Evolutionary conservation across 2,888 invertebrate genomes (phyloP).

Genomic region (Hartigia nigra): DNA sequence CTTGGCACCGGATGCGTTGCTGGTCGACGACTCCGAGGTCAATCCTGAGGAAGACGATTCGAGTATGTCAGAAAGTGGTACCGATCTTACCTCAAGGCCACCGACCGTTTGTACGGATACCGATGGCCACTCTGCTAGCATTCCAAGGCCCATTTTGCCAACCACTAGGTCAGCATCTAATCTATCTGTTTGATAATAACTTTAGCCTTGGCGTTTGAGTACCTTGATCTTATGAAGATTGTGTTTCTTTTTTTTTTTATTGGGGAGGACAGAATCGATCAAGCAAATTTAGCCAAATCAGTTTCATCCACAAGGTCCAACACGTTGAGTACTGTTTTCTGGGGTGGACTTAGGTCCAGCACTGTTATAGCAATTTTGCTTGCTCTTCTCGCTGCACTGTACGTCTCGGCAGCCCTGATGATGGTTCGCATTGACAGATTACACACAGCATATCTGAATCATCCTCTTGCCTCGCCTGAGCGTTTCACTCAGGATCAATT

Average conservation of each 20-base stretch:
- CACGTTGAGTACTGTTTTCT: background rate
- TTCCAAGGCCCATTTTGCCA: conserved; percentile 47
- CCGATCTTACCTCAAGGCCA: conserved; percentile 60
- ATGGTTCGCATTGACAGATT: conserved; percentile 61
- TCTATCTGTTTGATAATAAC: background rate
- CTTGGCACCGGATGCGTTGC: conserved; percentile 47
- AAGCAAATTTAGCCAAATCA: conserved; percentile 24
- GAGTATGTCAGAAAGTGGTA: conserved; percentile 65
- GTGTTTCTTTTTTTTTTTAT: conserved; percentile 14
- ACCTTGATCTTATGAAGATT: background rate
- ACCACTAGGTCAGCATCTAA: conserved; percentile 26
- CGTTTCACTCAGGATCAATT: conserved; percentile 58
- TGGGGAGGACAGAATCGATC: conserved; percentile 40
- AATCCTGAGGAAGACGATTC: conserved; percentile 65
- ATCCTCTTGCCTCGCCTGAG: conserved; percentile 59
- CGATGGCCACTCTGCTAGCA: conserved; percentile 40
- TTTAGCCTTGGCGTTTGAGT: background rate
- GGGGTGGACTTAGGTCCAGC: conserved; percentile 42
- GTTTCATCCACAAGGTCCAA: conserved; percentile 17
- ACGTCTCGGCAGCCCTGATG: conserved; percentile 60
- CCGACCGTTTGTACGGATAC: conserved; percentile 57
- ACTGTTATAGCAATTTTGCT: conserved; percentile 57
- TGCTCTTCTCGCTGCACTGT: conserved; percentile 55
- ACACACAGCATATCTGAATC: conserved; percentile 59
- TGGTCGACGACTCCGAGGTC: conserved; percentile 57